Percentiles rank a stretch among this genome's conserved stretches.
These are phyloP conservation scores for Gavia stellata DNA, from an alignment of 2,113 vertebrate species.

Conservation along the genomic window DNA sequence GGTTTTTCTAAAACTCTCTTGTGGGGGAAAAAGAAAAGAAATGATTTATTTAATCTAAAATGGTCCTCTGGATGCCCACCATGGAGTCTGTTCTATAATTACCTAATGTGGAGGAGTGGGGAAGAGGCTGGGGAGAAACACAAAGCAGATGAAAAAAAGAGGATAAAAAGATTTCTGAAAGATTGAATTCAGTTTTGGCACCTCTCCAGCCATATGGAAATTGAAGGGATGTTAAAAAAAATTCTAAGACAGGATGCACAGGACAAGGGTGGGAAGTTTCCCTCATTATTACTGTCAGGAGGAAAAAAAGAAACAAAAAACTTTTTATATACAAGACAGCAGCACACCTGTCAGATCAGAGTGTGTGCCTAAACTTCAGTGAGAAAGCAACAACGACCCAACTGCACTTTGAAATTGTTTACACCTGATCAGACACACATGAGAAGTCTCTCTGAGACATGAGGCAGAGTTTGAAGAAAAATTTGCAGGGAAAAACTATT, in stretches of 20 bases:
- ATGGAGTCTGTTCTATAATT: slow-evolving; percentile 8
- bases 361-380: background rate
- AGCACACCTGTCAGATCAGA: slow-evolving; percentile 2
- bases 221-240: slow-evolving; percentile 39
- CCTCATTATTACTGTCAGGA: background rate
- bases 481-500: background rate
- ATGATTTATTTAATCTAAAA: background rate
- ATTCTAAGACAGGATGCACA: background rate
- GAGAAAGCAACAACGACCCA: background rate
- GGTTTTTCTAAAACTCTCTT: background rate
- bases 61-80: background rate
- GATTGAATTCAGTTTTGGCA: slow-evolving; percentile 24
- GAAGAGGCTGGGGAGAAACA: background rate
- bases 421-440: background rate
- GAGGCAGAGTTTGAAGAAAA: background rate
- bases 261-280: slow-evolving; percentile 11
- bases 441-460: background rate
- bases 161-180: slow-evolving; percentile 38
- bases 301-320: background rate
- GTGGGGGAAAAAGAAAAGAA: background rate
- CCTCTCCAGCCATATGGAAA: slow-evolving; percentile 53
- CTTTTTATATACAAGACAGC: background rate
- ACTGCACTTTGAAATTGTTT: background rate
- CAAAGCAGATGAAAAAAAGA: slow-evolving; percentile 50
- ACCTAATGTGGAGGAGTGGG: background rate